Evolutionary conservation across 1,140 invertebrate genomes (phyloP).

Genomic region (Mya arenaria): DNA sequence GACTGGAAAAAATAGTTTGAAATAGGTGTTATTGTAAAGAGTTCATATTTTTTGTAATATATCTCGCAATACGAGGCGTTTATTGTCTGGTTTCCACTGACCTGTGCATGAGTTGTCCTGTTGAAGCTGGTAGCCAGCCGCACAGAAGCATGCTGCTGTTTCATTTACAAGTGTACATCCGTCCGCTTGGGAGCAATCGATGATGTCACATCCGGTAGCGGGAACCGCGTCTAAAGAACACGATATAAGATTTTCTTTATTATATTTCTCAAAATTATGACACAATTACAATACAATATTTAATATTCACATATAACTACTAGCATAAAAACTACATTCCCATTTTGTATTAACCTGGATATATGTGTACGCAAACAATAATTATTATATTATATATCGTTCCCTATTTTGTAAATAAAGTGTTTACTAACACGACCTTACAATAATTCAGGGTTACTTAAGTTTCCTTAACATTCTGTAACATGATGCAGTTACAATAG

Average conservation of each 20-base stretch:
- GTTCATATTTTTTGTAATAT: no score
- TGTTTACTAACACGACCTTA: neutral
- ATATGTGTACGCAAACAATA: no score
- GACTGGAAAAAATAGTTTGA: no score
- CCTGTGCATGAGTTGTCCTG: constrained; percentile 14
- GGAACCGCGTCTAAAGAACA: neutral
- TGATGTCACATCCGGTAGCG: neutral
- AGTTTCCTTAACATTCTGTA: neutral
- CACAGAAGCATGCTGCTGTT: constrained; percentile 34
- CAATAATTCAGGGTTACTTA: neutral
- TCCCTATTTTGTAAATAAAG: no score
- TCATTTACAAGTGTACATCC: constrained; percentile 27
- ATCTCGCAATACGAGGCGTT: no score
- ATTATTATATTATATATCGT: no score
- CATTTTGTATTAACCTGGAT: neutral
- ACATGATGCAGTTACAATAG: no score
- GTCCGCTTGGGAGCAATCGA: constrained; percentile 32
- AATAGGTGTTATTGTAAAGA: no score
- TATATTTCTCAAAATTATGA: neutral
- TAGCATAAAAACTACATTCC: neutral
- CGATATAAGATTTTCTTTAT: neutral
- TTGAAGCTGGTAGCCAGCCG: constrained; percentile 26
- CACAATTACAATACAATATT: no score
- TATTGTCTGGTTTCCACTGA: neutral
- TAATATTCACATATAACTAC: neutral